Base-by-base conservation (phyloP, 2,797 vertebrate genomes). In the Neoniphon sammara region DNA sequence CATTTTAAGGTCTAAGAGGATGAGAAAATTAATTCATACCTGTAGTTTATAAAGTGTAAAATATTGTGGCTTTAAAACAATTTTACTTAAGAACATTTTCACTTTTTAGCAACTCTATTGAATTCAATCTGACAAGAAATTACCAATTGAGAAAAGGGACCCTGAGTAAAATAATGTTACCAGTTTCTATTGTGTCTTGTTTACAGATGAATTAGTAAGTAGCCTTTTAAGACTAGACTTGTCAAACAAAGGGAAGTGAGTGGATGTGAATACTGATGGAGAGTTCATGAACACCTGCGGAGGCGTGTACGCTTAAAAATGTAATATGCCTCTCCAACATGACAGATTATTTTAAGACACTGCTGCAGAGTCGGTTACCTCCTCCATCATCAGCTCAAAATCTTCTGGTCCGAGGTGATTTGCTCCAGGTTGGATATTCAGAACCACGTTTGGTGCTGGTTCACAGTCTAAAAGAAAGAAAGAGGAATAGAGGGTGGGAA, bases 361-460 rank as follows among this genome's bases (percentile, higher is more conserved):
- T 39, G 7, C 15, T 0, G 18, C 17, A 54, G 56, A n/a, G 23
- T 12, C 46, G n/a, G 53, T 42, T 92, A 98, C 97, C 97, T 97
- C 95, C 23, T 94, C 89, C 72, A 97, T 72, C 60, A 94, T 95
- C 75, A 91, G 91, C 54, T 96, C 94, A 92, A 95, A 95, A 34
- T 94, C 90, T 17, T 93, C 92, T 49, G 95, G 93, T 58, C 95
- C 92, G 47, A 93, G 91, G 58, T 99, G 98, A 87, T 93, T 95
- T 57, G 93, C 93, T 55, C 92, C 96, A 63, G 95, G 91, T 49
- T 91, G 96, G 75, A 98, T 72, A 75, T 98, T 94, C 84, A 99
- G 89, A 84, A 96, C 86, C 69, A 99, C 89, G 65, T 83, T 93
- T 67, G 96, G 94, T 27, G 62, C 75, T 21, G 60, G 53, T 86